A percentile compares a stretch with the other conserved stretches of the same genome.
Conservation (phyloP, 1,140 invertebrate species). For the Mylabris phalerata region DNA sequence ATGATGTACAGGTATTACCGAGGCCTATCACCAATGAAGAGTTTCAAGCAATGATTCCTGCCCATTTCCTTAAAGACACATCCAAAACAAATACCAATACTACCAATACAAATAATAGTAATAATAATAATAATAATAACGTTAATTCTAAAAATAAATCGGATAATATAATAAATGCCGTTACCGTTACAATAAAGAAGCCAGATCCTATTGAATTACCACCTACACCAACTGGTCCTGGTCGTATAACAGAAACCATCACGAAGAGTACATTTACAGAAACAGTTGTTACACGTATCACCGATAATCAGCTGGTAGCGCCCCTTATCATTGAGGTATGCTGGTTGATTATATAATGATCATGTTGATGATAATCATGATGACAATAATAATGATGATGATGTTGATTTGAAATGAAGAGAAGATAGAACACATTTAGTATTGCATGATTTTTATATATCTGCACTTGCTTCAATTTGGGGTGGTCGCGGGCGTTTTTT, state of each 20-base stretch:
- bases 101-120: constrained; percentile 24
- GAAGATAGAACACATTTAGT: too few relatives aligned
- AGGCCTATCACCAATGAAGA: constrained; percentile 84
- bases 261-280: constrained; percentile 91
- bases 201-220: constrained; percentile 65
- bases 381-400: not conserved
- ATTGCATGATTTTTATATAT: too few relatives aligned
- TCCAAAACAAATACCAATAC: constrained; percentile 40
- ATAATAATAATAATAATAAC: constrained; percentile 33
- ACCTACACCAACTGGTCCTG: constrained; percentile 72
- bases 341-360: constrained; percentile 10
- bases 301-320: constrained; percentile 77
- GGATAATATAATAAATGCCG: constrained; percentile 15
- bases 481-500: too few relatives aligned
- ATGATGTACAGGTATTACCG: constrained; percentile 51
- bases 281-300: constrained; percentile 86
- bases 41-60: constrained; percentile 88
- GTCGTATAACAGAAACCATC: constrained; percentile 84
- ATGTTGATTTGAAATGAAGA: too few relatives aligned
- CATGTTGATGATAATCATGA: not conserved
- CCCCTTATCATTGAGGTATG: constrained; percentile 82
- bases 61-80: constrained; percentile 63
- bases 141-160: constrained; percentile 40
- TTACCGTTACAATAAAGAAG: constrained; percentile 64
- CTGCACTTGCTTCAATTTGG: too few relatives aligned